Base-by-base conservation (phyloP, 2,888 invertebrate genomes). In the Pandemis heparana region DNA sequence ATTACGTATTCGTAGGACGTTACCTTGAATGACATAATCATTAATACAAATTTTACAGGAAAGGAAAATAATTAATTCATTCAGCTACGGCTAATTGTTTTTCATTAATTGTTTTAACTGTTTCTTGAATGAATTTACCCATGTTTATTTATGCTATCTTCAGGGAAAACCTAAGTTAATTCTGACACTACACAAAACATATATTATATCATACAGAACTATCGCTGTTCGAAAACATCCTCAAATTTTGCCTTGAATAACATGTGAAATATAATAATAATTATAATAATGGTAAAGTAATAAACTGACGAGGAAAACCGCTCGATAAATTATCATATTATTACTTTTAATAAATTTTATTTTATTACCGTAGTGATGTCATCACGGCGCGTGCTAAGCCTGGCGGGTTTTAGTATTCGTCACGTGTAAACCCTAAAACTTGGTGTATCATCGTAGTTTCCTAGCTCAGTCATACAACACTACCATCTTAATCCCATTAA, bases 251-350 rank as follows among this genome's bases (percentile, higher is more conserved):
- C 48, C 9, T n/a, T 5, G 23, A 59, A 59, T 63, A 32, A 48
- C 23, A 32, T 59, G 38, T 23, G 23, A 43, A 39, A 63, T 59
- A 59, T 69, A 63, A 59, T 51, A 32, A 59, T 61, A 63, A 72
- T 67, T 51, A 59, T 56, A 60, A 59, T 46, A 32, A 68, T 46
- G 10, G 23, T 69, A 5, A 65, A 71, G 43, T 41, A 51, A 56
- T 64, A 70, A 74, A 65, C 61, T 71, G 63, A 70, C 43, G 75
- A 85, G 87, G 83, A 85, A 86, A 87, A 85, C 85, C 83, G 72
- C 82, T 77, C 76, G 79, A 83, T 83, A 82, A 83, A 80, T 83
- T 80, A 85, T 81, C 79, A 76, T 51, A 70, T 65, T 73, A 70
- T 51, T 66, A 61, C 56, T 71, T 66, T 71, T 71, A 74, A 75